phyloP scores from a whole-genome alignment of 2,888 invertebrate species.

The Gryllus longicercus region DNA sequence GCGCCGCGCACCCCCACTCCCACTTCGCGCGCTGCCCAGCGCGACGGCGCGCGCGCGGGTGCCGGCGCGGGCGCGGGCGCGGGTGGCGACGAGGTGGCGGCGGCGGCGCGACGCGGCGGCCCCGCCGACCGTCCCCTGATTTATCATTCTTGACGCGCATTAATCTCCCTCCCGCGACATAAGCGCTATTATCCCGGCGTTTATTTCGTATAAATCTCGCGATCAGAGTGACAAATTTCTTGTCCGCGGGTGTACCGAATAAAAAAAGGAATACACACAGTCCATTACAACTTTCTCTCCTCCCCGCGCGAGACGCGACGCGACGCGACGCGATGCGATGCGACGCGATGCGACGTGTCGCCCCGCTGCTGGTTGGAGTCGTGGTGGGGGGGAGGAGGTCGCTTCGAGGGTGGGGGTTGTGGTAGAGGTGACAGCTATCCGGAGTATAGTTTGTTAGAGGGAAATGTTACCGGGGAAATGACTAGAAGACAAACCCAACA shows the following conservation, averaged over 20 bases:
- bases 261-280: conserved; percentile 10
- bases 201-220: conserved; percentile 11
- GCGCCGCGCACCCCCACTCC: neutral
- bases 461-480: too few species aligned
- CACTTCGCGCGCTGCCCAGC: neutral
- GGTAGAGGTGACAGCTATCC: neutral
- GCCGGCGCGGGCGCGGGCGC: neutral
- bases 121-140: neutral
- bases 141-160: conserved; percentile 10
- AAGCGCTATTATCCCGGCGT: conserved; percentile 17
- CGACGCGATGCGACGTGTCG: neutral
- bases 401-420: neutral
- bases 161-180: conserved; percentile 8
- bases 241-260: conserved; percentile 9
- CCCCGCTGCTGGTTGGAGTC: neutral
- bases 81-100: neutral
- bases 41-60: neutral
- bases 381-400: neutral
- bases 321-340: neutral
- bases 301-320: neutral
- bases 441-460: neutral
- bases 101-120: neutral
- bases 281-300: conserved; percentile 17
- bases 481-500: too few species aligned
- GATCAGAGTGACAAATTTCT: conserved; percentile 17